phyloP scores from a whole-genome alignment of 1,140 invertebrate genomes.

The Piezodorus guildinii region DNA sequence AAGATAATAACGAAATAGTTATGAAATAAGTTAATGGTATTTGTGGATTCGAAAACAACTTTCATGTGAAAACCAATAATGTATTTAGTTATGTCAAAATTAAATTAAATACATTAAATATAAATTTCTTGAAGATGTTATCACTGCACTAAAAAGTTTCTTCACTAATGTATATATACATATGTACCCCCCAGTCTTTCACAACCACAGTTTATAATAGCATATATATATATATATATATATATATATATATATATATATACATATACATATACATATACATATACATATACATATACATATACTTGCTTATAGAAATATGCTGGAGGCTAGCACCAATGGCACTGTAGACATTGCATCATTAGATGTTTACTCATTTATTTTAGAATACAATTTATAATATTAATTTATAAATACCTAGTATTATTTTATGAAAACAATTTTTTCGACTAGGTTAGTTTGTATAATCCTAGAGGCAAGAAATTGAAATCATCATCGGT shows the following conservation, averaged over 20 bases:
- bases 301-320: conserved; percentile 12
- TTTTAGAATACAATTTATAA: conserved; percentile 17
- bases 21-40: no score
- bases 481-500: conserved; percentile 15
- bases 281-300: background rate
- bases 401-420: conserved; percentile 19
- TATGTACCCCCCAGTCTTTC: conserved; percentile 15
- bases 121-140: conserved; percentile 9
- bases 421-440: conserved; percentile 17
- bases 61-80: no score
- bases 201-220: conserved; percentile 16
- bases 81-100: no score
- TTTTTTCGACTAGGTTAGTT: conserved; percentile 14
- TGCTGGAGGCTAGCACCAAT: conserved; percentile 18
- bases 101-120: conserved; percentile 1
- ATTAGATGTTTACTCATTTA: conserved; percentile 6
- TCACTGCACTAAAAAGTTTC: conserved; percentile 15
- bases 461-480: conserved; percentile 18
- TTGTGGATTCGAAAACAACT: no score
- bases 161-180: conserved; percentile 3
- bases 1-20: no score
- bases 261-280: conserved; percentile 7
- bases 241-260: conserved; percentile 9
- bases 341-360: conserved; percentile 14
- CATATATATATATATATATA: conserved; percentile 5